phyloP scores from a whole-genome alignment of 2,888 invertebrate species.

The Sympetrum striolatum region DNA sequence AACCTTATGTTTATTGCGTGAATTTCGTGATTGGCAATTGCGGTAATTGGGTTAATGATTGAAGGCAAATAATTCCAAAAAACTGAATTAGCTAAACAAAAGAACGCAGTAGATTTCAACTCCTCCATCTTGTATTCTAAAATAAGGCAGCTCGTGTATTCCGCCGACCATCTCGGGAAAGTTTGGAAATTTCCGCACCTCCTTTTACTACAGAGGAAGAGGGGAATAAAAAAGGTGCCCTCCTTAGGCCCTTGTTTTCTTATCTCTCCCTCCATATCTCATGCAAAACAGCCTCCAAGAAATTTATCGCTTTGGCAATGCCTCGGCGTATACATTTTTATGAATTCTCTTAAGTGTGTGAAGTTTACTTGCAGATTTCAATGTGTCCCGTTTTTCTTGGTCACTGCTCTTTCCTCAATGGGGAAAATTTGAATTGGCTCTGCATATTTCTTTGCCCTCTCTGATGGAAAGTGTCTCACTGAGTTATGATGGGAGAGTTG shows the following conservation, averaged over 20 bases:
- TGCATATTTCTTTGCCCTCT: no score
- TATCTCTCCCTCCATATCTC: background rate
- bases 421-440: no score
- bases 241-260: background rate
- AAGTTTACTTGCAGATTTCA: background rate
- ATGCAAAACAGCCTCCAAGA: background rate
- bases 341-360: background rate
- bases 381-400: background rate
- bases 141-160: no score
- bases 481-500: no score
- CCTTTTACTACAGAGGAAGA: background rate
- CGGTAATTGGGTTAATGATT: no score
- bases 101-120: no score
- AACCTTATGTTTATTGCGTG: no score
- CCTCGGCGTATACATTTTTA: background rate
- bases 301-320: background rate
- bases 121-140: no score
- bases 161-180: background rate
- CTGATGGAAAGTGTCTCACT: no score
- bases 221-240: background rate
- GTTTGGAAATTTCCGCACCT: background rate
- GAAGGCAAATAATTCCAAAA: no score
- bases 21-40: no score
- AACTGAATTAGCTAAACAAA: no score
- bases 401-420: background rate